Percentiles rank a stretch among this genome's conserved stretches.
Evolutionary conservation across 2,113 vertebrate species (phyloP).

Genomic region (Toxostoma redivivum): DNA sequence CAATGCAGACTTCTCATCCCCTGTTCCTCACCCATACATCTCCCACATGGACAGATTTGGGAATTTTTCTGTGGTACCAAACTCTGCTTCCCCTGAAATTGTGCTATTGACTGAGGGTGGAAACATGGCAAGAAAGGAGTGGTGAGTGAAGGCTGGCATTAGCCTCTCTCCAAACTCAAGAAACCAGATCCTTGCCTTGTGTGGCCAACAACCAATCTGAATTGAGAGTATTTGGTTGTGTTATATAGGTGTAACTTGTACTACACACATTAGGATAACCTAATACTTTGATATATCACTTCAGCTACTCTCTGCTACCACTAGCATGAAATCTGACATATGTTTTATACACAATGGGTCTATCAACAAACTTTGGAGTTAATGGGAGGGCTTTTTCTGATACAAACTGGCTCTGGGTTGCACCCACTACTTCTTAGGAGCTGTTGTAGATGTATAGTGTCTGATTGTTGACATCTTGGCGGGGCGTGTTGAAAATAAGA

Average conservation of each 20-base stretch:
- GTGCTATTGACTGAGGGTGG: background rate
- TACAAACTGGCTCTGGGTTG: background rate
- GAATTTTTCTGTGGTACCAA: background rate
- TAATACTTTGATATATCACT: background rate
- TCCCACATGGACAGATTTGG: background rate
- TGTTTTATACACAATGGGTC: background rate
- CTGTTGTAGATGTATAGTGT: background rate
- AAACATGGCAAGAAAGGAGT: background rate
- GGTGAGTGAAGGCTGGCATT: background rate
- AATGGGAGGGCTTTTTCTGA: background rate
- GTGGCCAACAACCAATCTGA: background rate
- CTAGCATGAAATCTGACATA: background rate
- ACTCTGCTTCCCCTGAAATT: background rate
- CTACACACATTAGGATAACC: background rate
- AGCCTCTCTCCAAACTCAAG: background rate
- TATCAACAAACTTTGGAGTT: background rate
- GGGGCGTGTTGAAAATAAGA: background rate
- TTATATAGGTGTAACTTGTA: background rate
- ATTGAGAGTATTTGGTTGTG: background rate
- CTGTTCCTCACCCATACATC: background rate
- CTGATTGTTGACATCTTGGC: background rate
- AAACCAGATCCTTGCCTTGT: background rate
- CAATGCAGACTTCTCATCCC: background rate
- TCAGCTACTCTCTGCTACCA: background rate
- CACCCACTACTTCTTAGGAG: background rate